Evolutionary conservation across 2,113 vertebrate species (phyloP), one percentile per base, ranked within the genome.

Genomic region (Uria aalge): DNA sequence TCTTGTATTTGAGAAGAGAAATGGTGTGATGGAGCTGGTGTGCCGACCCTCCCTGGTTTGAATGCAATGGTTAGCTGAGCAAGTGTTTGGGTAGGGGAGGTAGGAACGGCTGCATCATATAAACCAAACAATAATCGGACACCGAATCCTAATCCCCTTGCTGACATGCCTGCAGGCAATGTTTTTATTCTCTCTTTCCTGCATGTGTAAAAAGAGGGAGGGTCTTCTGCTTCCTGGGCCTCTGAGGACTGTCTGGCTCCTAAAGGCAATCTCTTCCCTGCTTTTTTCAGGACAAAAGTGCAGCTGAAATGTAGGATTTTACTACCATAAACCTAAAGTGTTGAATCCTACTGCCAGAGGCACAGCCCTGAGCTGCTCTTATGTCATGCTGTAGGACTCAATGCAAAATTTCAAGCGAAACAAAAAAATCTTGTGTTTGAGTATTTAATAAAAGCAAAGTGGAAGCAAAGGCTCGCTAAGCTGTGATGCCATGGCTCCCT

Each of bases 131-230:
- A 73, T 81, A 90, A 93, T 85, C 2, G 0, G 78, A 32, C 57
- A 34, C 84, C 64, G 43, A 72, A 56, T 57, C 74, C 71, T 94
- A 93, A 96, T 96, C 93, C 90, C 62, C 48, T 88, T n/a, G 18
- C 78, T 83, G 93, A 76, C 32, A 57, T 74, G 92, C 90, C 94
- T 92, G 66, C 85, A 85, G 93, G 96, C 90, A 77, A n/a, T 76
- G 92, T 78, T 93, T 96, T 96, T 84, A 88, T 91, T 93, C 78
- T 87, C 57, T 41, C 52, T 95, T 94, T 71, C 48, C 50, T 90
- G 50, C 88, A 21, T 89, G 60, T 91, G 71, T 85, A 82, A 84
- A 80, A 92, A 73, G 71, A 90, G 40, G 79, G 82, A 86, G 72
- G 75, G 74, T 92, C 67, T 60, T 83, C 47, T 94, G 47, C 47